Evolutionary conservation across 2,113 vertebrate species (phyloP), one percentile per base, ranked within the genome.

Genomic region (Lepus americanus): DNA sequence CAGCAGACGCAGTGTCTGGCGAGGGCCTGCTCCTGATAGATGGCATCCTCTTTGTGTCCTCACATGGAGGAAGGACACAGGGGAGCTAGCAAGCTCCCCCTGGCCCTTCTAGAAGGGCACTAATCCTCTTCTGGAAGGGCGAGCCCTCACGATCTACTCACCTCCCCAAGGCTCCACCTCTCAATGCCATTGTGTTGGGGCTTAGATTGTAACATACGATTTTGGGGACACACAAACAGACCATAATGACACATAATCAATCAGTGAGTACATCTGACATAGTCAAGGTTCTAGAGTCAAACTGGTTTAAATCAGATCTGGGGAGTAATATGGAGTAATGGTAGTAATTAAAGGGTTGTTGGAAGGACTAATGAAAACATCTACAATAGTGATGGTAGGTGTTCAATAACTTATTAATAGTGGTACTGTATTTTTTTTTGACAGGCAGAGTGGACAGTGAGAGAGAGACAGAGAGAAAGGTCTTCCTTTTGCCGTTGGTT

Each of bases 221-320:
- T 39, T 81, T 69, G 20, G 36, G 49, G 27, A 12, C 51, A 74
- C 9, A 14, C n/a, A 31, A 84, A 51, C 31, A 25, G 49, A 67
- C 13, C 69, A 25, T 14, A 49, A 17, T 5, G 51, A 27, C 31
- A 14, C 5, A 14, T 55, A 33, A 74, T 25, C 83, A 79, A 23
- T 25, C 55, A 59, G 33, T 49, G 39, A 78, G 59, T 70, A 44
- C 13, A 70, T 53, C 16, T 33, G 79, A 44, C 33, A 17, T 23
- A 51, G 64, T 29, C 51, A 83, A 89, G 31, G 8, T 61, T 84
- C 84, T 92, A 5, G n/a, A 63, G 70, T 59, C 51, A 66, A 3
- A 39, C 17, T 49, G 14, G 22, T 69, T 69, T 94, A 51, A 95
- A 90, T 39, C 63, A 95, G 73, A 69, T 85, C 49, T 67, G 44